Percentiles rank a stretch among this genome's conserved stretches.
These are phyloP conservation scores for Hydraecia micacea DNA, from an alignment of 2,888 invertebrate genomes.

Conservation along the genomic window DNA sequence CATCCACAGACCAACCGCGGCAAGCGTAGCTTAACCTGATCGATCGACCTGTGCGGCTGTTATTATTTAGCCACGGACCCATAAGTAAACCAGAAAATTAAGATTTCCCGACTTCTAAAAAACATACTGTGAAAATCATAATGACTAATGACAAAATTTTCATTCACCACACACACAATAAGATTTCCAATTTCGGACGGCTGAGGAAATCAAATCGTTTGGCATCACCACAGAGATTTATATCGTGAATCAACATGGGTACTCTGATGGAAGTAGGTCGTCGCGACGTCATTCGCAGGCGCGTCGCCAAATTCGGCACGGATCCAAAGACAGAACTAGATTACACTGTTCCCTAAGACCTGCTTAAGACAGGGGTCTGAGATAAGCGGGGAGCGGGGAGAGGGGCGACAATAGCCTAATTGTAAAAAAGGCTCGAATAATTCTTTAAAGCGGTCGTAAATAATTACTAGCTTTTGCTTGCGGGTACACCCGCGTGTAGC, in stretches of 20 bases:
- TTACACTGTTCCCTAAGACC: slow-evolving; percentile 10
- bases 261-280: not conserved
- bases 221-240: not conserved
- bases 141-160: not conserved
- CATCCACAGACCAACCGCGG: too few species aligned
- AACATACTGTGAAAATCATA: not conserved
- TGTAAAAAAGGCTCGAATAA: too few species aligned
- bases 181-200: not conserved
- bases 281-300: slow-evolving; percentile 18
- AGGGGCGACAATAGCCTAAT: too few species aligned
- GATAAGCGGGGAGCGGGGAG: not conserved
- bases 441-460: too few species aligned
- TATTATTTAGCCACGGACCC: too few species aligned
- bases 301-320: slow-evolving; percentile 26
- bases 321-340: slow-evolving; percentile 11
- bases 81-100: not conserved
- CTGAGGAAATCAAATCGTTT: not conserved
- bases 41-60: too few species aligned
- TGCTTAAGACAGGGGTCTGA: slow-evolving; percentile 6
- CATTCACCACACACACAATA: not conserved
- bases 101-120: not conserved
- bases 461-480: too few species aligned
- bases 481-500: too few species aligned
- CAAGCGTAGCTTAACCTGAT: too few species aligned
- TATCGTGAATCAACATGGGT: slow-evolving; percentile 18